A percentile compares a stretch with the other conserved stretches of the same genome.
Conservation (phyloP, 1,140 invertebrate genomes). For the Lasioglossum baleicum region DNA sequence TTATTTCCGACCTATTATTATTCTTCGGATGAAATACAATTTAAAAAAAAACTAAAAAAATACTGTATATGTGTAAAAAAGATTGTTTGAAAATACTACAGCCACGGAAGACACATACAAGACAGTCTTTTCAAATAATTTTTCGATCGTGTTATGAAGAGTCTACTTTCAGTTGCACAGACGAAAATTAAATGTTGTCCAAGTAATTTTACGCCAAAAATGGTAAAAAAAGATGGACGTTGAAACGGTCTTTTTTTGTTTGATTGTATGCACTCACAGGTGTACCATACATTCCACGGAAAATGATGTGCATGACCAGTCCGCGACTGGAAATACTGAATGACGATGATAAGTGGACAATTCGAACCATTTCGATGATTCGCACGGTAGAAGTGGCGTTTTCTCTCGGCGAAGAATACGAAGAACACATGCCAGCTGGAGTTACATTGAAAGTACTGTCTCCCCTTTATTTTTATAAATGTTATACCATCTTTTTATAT, state of each 20-base stretch:
- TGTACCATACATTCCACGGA: constrained; percentile 82
- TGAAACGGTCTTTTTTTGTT: neutral
- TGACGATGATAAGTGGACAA: constrained; percentile 81
- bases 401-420: constrained; percentile 70
- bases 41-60: too few species aligned
- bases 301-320: constrained; percentile 83
- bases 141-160: too few species aligned
- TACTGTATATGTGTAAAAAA: too few species aligned
- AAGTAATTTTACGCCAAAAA: neutral
- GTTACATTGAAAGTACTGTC: constrained; percentile 69
- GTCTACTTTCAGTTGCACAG: too few species aligned
- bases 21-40: neutral
- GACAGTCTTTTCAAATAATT: too few species aligned
- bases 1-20: constrained; percentile 1
- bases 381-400: constrained; percentile 69
- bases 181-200: too few species aligned
- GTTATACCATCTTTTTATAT: too few species aligned
- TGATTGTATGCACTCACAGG: constrained; percentile 53
- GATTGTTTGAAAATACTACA: too few species aligned
- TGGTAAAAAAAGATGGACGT: neutral
- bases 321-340: constrained; percentile 82
- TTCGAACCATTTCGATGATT: constrained; percentile 80
- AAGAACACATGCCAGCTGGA: constrained; percentile 73
- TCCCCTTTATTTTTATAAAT: neutral
- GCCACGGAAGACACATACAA: too few species aligned